A percentile compares a stretch with the other conserved stretches of the same genome.
Conservation (phyloP, 2,113 vertebrate species). For the Pluvialis apricaria region DNA sequence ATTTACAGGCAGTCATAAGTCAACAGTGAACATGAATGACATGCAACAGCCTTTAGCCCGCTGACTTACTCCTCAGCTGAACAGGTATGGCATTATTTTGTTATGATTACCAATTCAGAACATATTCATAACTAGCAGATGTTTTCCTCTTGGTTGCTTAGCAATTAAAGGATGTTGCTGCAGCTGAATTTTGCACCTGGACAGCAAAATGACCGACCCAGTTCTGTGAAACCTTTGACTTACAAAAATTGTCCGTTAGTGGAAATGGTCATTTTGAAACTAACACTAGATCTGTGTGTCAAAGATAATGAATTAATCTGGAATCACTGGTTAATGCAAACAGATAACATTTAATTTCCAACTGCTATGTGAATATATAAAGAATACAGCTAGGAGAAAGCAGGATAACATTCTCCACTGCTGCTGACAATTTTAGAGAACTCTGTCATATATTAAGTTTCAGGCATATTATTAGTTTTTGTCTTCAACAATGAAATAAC, state of each 20-base stretch:
- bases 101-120: constrained; percentile 61
- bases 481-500: neutral
- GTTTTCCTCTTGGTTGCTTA: constrained; percentile 48
- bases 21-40: neutral
- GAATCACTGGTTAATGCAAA: neutral
- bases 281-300: neutral
- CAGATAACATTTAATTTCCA: neutral
- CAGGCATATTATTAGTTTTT: neutral
- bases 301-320: neutral
- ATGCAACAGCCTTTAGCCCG: neutral
- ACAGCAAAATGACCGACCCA: constrained; percentile 7
- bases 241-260: neutral
- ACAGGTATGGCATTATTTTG: constrained; percentile 35
- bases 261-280: neutral
- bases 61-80: constrained; percentile 5
- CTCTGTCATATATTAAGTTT: neutral
- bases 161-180: constrained; percentile 53
- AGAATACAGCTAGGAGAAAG: neutral
- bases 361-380: neutral
- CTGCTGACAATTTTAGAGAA: neutral
- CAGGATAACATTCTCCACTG: neutral
- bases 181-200: constrained; percentile 60
- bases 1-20: neutral
- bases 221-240: neutral
- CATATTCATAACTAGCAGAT: constrained; percentile 48